Base-by-base conservation (phyloP, 1,140 invertebrate species). In the Caenorhabditis latens region DNA sequence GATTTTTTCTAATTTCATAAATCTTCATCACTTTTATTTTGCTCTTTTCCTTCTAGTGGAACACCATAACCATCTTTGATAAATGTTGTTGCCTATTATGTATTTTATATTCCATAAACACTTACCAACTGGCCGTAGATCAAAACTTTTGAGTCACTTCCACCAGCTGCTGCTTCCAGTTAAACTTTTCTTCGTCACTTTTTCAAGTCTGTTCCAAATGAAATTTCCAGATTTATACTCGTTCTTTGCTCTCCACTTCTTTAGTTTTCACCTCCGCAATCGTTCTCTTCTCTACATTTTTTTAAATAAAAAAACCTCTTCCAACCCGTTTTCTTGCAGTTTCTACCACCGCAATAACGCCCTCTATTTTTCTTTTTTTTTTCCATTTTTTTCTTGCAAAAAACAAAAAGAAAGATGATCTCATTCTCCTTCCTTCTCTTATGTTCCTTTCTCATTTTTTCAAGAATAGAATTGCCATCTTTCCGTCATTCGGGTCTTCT, bases 281-380 rank as follows among this genome's bases (percentile, higher is more conserved):
- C 14, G 42, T 63, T 63, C 32, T 63, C 57, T 58, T 58, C 19
- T n/a, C 14, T 19, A 58, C 19, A 40, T 16, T 6, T 65, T 46
- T 71, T 24, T 40, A 19, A 71, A 5, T 21, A 61, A 32, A 46
- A 67, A 71, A 43, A 7, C 65, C 42, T 5, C 16, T 42, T 16
- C 11, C 19, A 14, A 14, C 14, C 11, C 9, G 4, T 43, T 71
- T 46, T 63, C n/a, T 71, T 46, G 42, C 65, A 71, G 42, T 19
- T 43, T 43, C 14, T 71, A 13, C 46, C 65, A 71, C 65, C 14
- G 21, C 21, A 71, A 71, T 71, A 79, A 48, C 71, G 43, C 40
- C 32, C 43, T 43, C 65, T 71, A 46, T 46, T 71, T 71, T 71
- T 71, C 42, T 46, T 71, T 79, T 79, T 79, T 79, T 24, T n/a